Conservation (phyloP, 2,797 vertebrate species). For the Malurus splendens region DNA sequence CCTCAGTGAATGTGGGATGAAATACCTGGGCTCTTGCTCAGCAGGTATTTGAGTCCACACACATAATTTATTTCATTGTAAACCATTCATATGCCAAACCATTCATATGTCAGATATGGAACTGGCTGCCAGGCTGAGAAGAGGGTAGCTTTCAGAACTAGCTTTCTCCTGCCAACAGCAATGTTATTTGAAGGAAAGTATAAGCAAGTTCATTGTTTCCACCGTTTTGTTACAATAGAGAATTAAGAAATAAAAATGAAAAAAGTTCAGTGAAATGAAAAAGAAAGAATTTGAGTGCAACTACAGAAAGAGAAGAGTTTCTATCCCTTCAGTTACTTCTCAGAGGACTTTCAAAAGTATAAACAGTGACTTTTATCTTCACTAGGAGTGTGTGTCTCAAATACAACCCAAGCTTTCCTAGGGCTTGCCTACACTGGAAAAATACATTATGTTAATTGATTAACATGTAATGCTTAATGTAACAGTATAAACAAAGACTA, state of each 20-base stretch:
- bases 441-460: constrained; percentile 15
- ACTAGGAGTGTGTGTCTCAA: background rate
- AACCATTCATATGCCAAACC: background rate
- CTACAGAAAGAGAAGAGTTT: background rate
- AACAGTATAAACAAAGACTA: constrained; percentile 13
- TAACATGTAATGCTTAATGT: background rate
- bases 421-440: constrained; percentile 6
- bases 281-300: background rate
- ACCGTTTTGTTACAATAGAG: background rate
- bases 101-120: background rate
- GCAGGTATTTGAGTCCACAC: background rate
- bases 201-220: background rate
- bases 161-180: background rate
- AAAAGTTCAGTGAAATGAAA: background rate
- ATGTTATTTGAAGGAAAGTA: background rate
- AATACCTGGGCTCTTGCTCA: background rate
- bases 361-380: background rate
- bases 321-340: background rate
- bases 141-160: background rate
- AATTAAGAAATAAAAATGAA: background rate
- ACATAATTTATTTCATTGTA: background rate
- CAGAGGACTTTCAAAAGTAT: background rate
- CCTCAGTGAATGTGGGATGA: background rate
- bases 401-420: background rate
- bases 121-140: background rate